Percentiles rank a stretch among this genome's conserved stretches.
Conservation (phyloP, 2,888 invertebrate genomes). For the Protodeltote pygarga region DNA sequence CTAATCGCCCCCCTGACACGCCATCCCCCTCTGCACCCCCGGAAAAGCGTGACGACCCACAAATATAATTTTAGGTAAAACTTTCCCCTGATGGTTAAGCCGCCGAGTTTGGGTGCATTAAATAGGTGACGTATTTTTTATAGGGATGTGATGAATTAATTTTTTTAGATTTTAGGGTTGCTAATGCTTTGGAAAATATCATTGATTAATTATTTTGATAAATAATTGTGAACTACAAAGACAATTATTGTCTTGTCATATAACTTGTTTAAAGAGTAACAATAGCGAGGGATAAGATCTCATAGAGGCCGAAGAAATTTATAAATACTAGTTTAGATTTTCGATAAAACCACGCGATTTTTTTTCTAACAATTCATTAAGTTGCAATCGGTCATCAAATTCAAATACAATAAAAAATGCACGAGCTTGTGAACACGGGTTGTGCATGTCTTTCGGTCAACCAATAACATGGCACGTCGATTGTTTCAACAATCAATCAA, state of each 20-base stretch:
- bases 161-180: slow-evolving; percentile 38
- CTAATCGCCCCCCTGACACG: slow-evolving; percentile 74
- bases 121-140: slow-evolving; percentile 59
- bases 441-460: slow-evolving; percentile 18
- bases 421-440: too few species aligned
- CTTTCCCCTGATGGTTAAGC: slow-evolving; percentile 79
- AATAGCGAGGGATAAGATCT: too few species aligned
- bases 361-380: neutral
- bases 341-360: too few species aligned
- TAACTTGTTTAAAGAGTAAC: neutral
- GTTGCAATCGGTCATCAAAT: slow-evolving; percentile 3
- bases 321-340: too few species aligned
- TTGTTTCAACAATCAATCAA: slow-evolving; percentile 47
- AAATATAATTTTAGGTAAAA: slow-evolving; percentile 86
- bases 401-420: neutral
- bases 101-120: slow-evolving; percentile 75
- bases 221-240: neutral
- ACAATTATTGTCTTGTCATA: too few species aligned
- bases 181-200: slow-evolving; percentile 34
- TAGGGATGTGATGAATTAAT: slow-evolving; percentile 52
- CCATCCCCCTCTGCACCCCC: slow-evolving; percentile 58
- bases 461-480: slow-evolving; percentile 21
- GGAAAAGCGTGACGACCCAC: slow-evolving; percentile 87
- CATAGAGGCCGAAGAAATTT: too few species aligned
- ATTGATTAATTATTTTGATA: slow-evolving; percentile 29